A percentile compares a stretch with the other conserved stretches of the same genome.
These are phyloP conservation scores for Crotalus horridus DNA, from an alignment of 2,113 vertebrate genomes.

Conservation along the genomic window DNA sequence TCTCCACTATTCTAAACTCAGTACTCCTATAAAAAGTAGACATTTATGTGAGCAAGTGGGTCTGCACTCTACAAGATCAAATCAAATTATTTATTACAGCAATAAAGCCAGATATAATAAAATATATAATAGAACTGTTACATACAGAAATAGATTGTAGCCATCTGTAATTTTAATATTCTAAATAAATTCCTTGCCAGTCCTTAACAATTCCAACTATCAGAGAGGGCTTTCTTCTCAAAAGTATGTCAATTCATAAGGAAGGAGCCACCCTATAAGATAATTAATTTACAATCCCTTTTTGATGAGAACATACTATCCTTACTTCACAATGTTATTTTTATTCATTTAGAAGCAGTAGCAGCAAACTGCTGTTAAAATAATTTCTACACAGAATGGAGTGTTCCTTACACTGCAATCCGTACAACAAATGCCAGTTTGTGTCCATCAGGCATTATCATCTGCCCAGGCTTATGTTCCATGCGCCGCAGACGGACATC, in stretches of 20 bases:
- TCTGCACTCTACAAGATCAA: not conserved
- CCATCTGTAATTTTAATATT: not conserved
- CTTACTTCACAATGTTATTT: not conserved
- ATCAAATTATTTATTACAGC: not conserved
- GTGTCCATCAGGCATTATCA: constrained; percentile 68
- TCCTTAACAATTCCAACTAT: not conserved
- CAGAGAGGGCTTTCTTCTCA: not conserved
- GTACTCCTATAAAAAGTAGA: not conserved
- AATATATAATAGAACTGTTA: not conserved
- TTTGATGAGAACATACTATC: not conserved
- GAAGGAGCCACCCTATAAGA: not conserved
- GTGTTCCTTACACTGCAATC: constrained; percentile 76
- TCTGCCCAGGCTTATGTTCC: constrained; percentile 61
- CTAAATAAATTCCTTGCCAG: not conserved
- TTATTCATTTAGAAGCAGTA: not conserved
- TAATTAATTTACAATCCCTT: not conserved
- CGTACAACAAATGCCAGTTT: constrained; percentile 83
- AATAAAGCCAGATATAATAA: not conserved
- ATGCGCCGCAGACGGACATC: constrained; percentile 72
- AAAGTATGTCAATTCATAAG: not conserved
- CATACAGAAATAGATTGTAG: not conserved
- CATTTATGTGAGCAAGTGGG: not conserved
- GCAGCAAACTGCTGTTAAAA: not conserved
- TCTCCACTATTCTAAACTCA: not conserved
- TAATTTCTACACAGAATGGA: not conserved